These are phyloP conservation scores for Lepidocyrtoides sp. DNA, from an alignment of 2,888 invertebrate species.

Conservation along the genomic window DNA sequence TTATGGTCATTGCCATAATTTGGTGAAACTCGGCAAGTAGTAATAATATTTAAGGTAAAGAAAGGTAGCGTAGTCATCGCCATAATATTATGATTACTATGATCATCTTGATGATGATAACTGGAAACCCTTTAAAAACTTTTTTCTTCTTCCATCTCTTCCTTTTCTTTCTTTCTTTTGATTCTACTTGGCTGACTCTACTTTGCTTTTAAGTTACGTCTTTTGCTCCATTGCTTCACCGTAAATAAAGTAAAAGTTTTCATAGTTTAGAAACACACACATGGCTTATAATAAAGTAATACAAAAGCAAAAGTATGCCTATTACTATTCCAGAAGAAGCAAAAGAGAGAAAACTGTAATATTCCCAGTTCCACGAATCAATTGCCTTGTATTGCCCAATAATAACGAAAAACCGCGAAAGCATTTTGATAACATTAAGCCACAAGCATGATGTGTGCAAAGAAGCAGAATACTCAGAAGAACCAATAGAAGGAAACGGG, in stretches of 20 bases:
- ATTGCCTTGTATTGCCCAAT: slow-evolving; percentile 14
- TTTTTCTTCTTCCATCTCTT: not conserved
- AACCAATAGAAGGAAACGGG: not conserved
- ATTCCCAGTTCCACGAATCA: slow-evolving; percentile 18
- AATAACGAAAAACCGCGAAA: not conserved
- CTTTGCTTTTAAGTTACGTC: not conserved
- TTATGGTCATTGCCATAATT: too few species aligned
- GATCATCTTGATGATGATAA: not conserved
- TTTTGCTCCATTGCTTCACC: not conserved
- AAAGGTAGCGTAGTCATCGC: not conserved
- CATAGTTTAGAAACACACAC: too few species aligned
- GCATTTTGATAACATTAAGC: not conserved
- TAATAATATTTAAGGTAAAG: not conserved
- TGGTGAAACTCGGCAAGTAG: too few species aligned
- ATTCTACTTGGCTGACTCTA: not conserved
- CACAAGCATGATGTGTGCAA: not conserved
- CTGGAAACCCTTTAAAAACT: not conserved
- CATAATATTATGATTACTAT: not conserved
- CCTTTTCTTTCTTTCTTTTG: not conserved
- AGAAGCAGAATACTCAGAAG: not conserved
- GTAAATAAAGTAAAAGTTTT: not conserved
- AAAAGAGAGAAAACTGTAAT: too few species aligned
- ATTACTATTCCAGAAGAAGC: too few species aligned
- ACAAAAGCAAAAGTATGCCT: too few species aligned
- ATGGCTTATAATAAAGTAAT: not conserved